Percentiles rank a stretch among this genome's conserved stretches.
phyloP scores from a whole-genome alignment of 2,888 invertebrate species.

The Mythimna lalbum region DNA sequence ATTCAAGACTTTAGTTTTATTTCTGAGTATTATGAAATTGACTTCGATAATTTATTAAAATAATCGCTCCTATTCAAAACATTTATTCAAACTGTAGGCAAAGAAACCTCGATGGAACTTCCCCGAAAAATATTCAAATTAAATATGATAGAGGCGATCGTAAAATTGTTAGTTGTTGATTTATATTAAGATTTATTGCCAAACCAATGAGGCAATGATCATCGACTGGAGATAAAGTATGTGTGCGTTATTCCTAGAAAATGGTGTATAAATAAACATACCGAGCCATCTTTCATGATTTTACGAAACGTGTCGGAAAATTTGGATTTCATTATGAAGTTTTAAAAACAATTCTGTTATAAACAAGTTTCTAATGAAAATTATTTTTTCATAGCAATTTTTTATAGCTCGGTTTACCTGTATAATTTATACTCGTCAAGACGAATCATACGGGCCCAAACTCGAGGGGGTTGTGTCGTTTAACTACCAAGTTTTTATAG shows the following conservation, averaged over 20 bases:
- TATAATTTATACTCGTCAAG: no score
- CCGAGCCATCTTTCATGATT: neutral
- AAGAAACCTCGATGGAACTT: constrained; percentile 1
- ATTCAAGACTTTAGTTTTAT: neutral
- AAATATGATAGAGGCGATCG: constrained; percentile 13
- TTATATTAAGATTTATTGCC: constrained; percentile 43
- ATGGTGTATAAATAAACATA: constrained; percentile 28
- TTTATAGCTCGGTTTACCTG: no score
- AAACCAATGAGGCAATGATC: constrained; percentile 19
- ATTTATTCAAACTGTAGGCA: neutral
- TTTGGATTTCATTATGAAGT: neutral
- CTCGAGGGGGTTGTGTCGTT: no score
- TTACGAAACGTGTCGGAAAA: neutral
- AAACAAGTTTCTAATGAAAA: no score
- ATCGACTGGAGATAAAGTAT: constrained; percentile 39
- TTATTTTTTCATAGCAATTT: no score
- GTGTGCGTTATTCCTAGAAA: constrained; percentile 2
- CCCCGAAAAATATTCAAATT: constrained; percentile 23
- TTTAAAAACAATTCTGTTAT: neutral
- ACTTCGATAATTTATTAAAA: constrained; percentile 4
- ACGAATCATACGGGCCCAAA: no score
- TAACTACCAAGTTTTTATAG: no score
- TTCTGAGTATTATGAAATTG: neutral
- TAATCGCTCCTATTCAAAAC: neutral
- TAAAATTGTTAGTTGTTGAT: constrained; percentile 20